A percentile compares a stretch with the other conserved stretches of the same genome.
Conservation (phyloP, 2,797 vertebrate species). For the Melanogrammus aeglefinus region DNA sequence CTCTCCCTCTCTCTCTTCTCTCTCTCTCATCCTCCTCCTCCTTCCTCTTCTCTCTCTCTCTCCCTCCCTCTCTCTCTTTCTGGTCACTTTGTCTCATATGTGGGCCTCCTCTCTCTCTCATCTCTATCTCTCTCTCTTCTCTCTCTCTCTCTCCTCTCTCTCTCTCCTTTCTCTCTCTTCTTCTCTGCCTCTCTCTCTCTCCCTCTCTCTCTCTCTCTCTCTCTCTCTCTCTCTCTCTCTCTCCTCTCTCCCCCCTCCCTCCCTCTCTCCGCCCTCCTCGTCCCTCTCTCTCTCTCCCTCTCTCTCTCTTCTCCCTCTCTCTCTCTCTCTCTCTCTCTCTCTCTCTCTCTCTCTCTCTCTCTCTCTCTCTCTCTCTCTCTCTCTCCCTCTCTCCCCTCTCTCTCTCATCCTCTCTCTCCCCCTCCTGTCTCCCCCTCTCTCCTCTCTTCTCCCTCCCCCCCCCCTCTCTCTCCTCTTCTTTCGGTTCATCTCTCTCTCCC, state of each 20-base stretch:
- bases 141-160: conserved; percentile 8
- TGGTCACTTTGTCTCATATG: too few relatives aligned
- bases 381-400: neutral
- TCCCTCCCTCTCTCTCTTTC: conserved; percentile 1
- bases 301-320: neutral
- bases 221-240: too few relatives aligned
- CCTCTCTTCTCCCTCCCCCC: too few relatives aligned
- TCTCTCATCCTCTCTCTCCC: conserved; percentile 1
- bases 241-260: too few relatives aligned
- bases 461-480: too few relatives aligned
- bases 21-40: conserved; percentile 3
- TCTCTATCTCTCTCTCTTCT: neutral
- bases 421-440: too few relatives aligned
- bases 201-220: too few relatives aligned
- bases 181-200: neutral
- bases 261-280: too few relatives aligned
- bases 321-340: too few relatives aligned
- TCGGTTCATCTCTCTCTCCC: too few relatives aligned
- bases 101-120: neutral
- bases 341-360: too few relatives aligned
- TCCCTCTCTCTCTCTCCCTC: neutral
- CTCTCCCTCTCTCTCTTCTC: conserved; percentile 1
- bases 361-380: too few relatives aligned
- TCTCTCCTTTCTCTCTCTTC: neutral
- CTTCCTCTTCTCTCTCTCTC: conserved; percentile 5